A percentile compares a stretch with the other conserved stretches of the same genome.
Conservation (phyloP, 2,888 invertebrate genomes). For the Plebejus melissa region DNA sequence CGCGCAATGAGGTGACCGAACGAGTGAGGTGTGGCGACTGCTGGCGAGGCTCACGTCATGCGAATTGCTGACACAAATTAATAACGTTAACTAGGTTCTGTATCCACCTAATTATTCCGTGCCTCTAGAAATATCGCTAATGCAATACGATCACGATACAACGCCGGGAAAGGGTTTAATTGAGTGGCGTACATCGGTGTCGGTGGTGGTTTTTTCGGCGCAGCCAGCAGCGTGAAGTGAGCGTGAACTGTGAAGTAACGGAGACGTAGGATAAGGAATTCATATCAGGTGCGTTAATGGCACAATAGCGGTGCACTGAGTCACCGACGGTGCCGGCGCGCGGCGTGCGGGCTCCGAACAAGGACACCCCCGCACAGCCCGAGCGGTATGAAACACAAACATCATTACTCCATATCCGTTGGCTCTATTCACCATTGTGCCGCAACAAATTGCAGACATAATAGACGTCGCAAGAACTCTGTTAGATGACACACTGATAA, state of each 20-base stretch:
- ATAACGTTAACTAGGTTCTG: constrained; percentile 21
- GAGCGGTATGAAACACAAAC: constrained; percentile 66
- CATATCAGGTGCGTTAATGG: constrained; percentile 51
- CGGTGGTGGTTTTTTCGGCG: neutral
- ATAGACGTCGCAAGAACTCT: constrained; percentile 66
- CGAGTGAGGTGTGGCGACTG: constrained; percentile 11
- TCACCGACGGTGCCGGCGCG: constrained; percentile 43
- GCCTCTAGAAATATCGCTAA: constrained; percentile 18
- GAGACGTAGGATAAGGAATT: constrained; percentile 27
- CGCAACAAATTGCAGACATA: constrained; percentile 70
- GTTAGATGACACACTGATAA: constrained; percentile 65
- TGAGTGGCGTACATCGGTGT: neutral
- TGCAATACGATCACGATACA: constrained; percentile 23
- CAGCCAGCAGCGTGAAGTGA: too few relatives aligned
- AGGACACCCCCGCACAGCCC: constrained; percentile 62
- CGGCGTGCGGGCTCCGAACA: constrained; percentile 58
- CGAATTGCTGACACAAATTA: constrained; percentile 19
- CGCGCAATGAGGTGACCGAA: constrained; percentile 5
- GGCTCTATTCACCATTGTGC: constrained; percentile 70
- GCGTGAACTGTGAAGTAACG: neutral
- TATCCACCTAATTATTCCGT: constrained; percentile 24
- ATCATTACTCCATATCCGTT: constrained; percentile 75
- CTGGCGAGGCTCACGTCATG: constrained; percentile 1
- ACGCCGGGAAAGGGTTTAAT: constrained; percentile 13
- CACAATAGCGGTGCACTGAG: constrained; percentile 62